Evolutionary conservation across 2,888 invertebrate genomes (phyloP).

Genomic region (Polietes domitor): DNA sequence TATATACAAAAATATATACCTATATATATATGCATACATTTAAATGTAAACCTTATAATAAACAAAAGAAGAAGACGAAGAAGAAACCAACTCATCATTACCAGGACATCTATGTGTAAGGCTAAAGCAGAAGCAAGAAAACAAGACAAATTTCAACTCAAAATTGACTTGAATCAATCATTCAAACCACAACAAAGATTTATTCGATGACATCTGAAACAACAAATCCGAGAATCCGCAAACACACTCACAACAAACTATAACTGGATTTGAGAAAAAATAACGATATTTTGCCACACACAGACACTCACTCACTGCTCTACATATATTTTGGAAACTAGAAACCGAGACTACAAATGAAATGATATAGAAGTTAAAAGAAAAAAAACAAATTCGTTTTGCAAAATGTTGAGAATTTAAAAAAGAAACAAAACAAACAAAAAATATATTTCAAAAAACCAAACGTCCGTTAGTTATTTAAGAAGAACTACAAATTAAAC

Average conservation of each 20-base stretch:
- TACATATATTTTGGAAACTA: constrained; percentile 47
- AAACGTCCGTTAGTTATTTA: constrained; percentile 72
- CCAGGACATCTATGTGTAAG: constrained; percentile 44
- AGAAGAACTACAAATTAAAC: constrained; percentile 47
- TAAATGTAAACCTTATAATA: not conserved
- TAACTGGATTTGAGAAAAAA: constrained; percentile 52
- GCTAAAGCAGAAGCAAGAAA: constrained; percentile 7
- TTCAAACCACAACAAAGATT: constrained; percentile 20
- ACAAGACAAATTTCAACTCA: not conserved
- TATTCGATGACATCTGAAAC: constrained; percentile 32
- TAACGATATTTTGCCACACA: constrained; percentile 33
- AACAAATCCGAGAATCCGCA: too few relatives aligned
- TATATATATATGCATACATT: not conserved
- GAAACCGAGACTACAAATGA: constrained; percentile 32
- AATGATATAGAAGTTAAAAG: constrained; percentile 44
- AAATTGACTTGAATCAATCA: not conserved
- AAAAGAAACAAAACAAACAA: constrained; percentile 11
- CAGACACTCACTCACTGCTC: constrained; percentile 1
- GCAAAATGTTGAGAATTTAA: constrained; percentile 37
- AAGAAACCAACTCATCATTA: not conserved
- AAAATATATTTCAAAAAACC: constrained; percentile 56
- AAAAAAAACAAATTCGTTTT: not conserved
- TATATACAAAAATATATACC: constrained; percentile 20
- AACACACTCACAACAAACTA: constrained; percentile 12
- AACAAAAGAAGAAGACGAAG: not conserved